Evolutionary conservation across 2,113 vertebrate species (phyloP).

Genomic region (Lepisosteus oculatus): DNA sequence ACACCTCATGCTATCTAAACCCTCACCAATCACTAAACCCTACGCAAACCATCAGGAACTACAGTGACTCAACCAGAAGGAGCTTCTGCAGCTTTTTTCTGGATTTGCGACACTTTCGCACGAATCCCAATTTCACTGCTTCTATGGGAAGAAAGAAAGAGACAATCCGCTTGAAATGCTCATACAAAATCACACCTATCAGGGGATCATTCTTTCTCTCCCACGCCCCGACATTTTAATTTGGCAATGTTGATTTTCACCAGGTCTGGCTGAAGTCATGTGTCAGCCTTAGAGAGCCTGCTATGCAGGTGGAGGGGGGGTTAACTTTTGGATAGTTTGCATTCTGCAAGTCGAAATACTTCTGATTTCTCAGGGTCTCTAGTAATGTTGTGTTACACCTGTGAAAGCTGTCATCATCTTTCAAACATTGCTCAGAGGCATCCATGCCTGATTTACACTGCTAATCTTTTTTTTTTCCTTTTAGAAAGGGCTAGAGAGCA

Average conservation of each 20-base stretch:
- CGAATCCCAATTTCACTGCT: conserved; percentile 49
- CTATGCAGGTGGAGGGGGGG: conserved; percentile 14
- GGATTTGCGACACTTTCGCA: conserved; percentile 61
- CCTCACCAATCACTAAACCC: conserved; percentile 46
- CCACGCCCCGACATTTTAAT: too few relatives aligned
- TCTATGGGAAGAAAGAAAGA: conserved; percentile 26
- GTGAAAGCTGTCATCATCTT: conserved; percentile 53
- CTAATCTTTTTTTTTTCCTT: conserved; percentile 38
- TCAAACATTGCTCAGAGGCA: conserved; percentile 42
- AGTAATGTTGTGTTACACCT: conserved; percentile 42
- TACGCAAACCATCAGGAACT: conserved; percentile 62
- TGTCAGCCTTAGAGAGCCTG: conserved; percentile 16
- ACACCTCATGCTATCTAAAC: conserved; percentile 18
- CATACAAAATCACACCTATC: too few relatives aligned
- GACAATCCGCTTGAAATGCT: too few relatives aligned
- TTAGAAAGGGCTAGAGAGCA: conserved; percentile 27
- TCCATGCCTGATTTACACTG: conserved; percentile 49
- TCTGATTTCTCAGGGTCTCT: conserved; percentile 9
- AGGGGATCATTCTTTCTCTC: too few relatives aligned
- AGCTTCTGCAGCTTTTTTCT: conserved; percentile 22
- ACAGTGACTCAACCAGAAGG: conserved; percentile 44
- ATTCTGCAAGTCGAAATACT: conserved; percentile 23
- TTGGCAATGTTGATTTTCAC: neutral
- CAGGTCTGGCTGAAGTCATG: conserved; percentile 19
- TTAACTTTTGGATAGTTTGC: conserved; percentile 1